Conservation (phyloP, 2,888 invertebrate species). For the Strigamia transsilvanica region DNA sequence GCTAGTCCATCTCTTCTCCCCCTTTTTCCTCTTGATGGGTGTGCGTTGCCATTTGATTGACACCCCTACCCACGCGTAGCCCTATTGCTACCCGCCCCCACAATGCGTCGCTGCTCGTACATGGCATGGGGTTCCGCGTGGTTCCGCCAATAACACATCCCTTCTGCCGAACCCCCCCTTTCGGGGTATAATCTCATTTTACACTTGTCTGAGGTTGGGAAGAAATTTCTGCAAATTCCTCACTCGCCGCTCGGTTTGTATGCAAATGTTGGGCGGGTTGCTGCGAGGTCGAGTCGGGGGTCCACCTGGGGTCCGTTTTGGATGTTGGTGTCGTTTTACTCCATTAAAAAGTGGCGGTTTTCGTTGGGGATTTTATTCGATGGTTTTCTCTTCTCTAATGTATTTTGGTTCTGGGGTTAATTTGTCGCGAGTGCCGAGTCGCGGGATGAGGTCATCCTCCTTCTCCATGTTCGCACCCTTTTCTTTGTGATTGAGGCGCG, state of each 20-base stretch:
- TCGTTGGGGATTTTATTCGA: not conserved
- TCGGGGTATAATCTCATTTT: not conserved
- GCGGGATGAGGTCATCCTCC: slow-evolving; percentile 35
- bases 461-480: slow-evolving; percentile 44
- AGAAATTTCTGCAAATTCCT: not conserved
- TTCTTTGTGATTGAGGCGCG: slow-evolving; percentile 44
- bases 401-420: slow-evolving; percentile 33
- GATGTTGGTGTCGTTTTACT: not conserved
- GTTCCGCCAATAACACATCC: slow-evolving; percentile 32
- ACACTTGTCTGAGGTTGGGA: slow-evolving; percentile 35
- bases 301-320: not conserved
- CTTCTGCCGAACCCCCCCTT: not conserved
- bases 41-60: slow-evolving; percentile 44
- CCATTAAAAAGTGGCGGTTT: slow-evolving; percentile 13
- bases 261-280: not conserved
- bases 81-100: slow-evolving; percentile 42
- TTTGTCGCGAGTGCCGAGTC: slow-evolving; percentile 31
- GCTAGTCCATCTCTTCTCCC: slow-evolving; percentile 27
- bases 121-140: slow-evolving; percentile 31
- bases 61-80: slow-evolving; percentile 34
- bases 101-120: slow-evolving; percentile 23
- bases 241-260: not conserved
- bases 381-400: slow-evolving; percentile 6
- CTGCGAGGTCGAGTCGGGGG: not conserved
- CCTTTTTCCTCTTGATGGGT: slow-evolving; percentile 24